Evolutionary conservation across 2,797 vertebrate species (phyloP).

Genomic region (Sebastes trivittatus): DNA sequence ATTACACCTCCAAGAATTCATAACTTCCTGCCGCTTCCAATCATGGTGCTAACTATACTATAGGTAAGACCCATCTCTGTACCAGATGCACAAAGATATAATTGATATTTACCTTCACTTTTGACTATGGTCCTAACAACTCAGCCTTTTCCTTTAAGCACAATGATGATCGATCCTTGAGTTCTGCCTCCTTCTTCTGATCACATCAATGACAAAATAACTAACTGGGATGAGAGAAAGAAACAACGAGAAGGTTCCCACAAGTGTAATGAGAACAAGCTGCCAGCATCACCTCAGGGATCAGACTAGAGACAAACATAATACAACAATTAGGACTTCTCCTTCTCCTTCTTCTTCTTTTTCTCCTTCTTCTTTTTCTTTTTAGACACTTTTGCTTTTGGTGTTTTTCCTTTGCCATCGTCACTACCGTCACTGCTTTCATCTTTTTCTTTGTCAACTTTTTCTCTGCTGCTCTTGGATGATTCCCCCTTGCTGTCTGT

Average conservation of each 20-base stretch:
- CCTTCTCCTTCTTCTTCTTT: slow-evolving; percentile 42
- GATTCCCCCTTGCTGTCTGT: not conserved
- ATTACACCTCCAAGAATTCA: not conserved
- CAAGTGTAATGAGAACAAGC: not conserved
- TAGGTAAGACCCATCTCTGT: not conserved
- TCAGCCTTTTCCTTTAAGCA: not conserved
- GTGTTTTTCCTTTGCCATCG: slow-evolving; percentile 1
- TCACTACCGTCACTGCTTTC: slow-evolving; percentile 44
- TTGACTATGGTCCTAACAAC: not conserved
- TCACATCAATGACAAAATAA: not conserved
- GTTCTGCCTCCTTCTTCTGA: not conserved
- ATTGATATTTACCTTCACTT: not conserved
- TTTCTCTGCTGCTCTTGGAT: not conserved
- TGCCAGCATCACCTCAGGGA: not conserved
- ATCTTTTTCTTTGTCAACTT: not conserved
- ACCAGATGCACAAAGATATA: not conserved
- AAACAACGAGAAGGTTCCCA: not conserved
- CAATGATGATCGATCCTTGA: not conserved
- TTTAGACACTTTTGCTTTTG: slow-evolving; percentile 63
- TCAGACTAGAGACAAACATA: not conserved
- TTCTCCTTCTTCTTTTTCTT: slow-evolving; percentile 36
- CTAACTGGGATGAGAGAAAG: not conserved
- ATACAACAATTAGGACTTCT: slow-evolving; percentile 9
- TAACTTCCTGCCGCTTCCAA: not conserved
- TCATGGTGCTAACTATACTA: not conserved